Base-by-base conservation (phyloP, 1,140 invertebrate species). In the Ditylenchus dipsaci region DNA sequence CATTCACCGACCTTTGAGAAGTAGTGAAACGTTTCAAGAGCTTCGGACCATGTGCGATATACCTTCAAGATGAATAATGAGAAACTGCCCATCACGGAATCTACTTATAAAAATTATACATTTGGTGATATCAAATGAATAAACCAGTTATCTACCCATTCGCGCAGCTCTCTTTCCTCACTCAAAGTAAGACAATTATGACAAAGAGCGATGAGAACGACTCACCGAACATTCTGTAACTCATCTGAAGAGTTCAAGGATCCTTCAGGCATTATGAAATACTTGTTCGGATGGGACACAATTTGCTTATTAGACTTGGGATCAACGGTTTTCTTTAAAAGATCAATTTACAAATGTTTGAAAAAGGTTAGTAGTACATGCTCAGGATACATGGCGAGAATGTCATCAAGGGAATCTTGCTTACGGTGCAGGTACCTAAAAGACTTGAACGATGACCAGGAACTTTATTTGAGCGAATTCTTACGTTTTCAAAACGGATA, bases 1-100 rank as follows among this genome's bases (percentile, higher is more conserved):
- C 95, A 98, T 71, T 91, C 89, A 3, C 94, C 94, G 42, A 90
- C 89, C 85, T 90, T 83, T 13, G 91, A 91, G 84, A 95, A 96
- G 89, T 91, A 93, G 70, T 89, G 88, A 82, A 97, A 96, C 0
- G 93, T 90, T 83, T 93, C 88, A 21, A 93, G 83, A 0, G 95
- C 87, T 87, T 98, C 95, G 3, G 84, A 82, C 3, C 86, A 83
- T 0, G 90, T 92, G 66, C 92, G 87, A 80, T 99, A 99, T 5
- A 38, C 49, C 49, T 53, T 7, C 3, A 53, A 53, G 3, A 38
- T 38, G 3, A 3, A 3, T 5, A 38, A 5, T 38, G 3, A 5
- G 3, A 5, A 38, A 38, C 33, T 38, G 33, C 11, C 3, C 3
- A 11, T 38, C 11, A n/a, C n/a, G n/a, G n/a, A n/a, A n/a, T 38